Evolutionary conservation across 2,888 invertebrate species (phyloP).

Genomic region (Tuberolachnus salignus): DNA sequence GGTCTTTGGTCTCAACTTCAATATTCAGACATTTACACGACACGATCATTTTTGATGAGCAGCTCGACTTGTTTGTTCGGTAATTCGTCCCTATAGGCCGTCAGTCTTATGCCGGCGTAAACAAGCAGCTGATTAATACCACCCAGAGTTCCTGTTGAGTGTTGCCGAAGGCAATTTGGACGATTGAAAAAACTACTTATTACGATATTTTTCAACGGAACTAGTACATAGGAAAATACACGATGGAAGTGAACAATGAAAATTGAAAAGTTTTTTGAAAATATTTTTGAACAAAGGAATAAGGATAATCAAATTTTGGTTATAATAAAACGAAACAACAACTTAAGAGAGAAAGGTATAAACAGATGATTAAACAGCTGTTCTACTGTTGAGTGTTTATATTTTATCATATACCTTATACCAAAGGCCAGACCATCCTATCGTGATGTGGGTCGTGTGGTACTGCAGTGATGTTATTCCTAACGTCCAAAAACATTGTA

Average conservation of each 20-base stretch:
- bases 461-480: too few species aligned
- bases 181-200: background rate
- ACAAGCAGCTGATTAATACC: slow-evolving; percentile 21
- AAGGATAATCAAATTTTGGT: slow-evolving; percentile 45
- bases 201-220: slow-evolving; percentile 10
- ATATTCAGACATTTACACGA: slow-evolving; percentile 81
- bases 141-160: background rate
- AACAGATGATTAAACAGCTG: slow-evolving; percentile 25
- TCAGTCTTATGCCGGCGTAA: slow-evolving; percentile 37
- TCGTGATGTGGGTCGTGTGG: too few species aligned
- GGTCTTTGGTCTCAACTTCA: slow-evolving; percentile 69
- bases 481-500: too few species aligned
- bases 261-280: background rate
- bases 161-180: background rate
- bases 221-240: background rate
- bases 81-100: background rate
- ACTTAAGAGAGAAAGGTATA: slow-evolving; percentile 44
- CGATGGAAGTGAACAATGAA: background rate
- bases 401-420: too few species aligned
- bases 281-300: slow-evolving; percentile 44
- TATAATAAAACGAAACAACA: slow-evolving; percentile 49
- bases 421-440: too few species aligned
- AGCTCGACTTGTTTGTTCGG: background rate
- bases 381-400: slow-evolving; percentile 25
- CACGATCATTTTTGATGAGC: slow-evolving; percentile 60